A percentile compares a stretch with the other conserved stretches of the same genome.
These are phyloP conservation scores for Cydia pomonella DNA, from an alignment of 1,140 invertebrate genomes.

Conservation along the genomic window DNA sequence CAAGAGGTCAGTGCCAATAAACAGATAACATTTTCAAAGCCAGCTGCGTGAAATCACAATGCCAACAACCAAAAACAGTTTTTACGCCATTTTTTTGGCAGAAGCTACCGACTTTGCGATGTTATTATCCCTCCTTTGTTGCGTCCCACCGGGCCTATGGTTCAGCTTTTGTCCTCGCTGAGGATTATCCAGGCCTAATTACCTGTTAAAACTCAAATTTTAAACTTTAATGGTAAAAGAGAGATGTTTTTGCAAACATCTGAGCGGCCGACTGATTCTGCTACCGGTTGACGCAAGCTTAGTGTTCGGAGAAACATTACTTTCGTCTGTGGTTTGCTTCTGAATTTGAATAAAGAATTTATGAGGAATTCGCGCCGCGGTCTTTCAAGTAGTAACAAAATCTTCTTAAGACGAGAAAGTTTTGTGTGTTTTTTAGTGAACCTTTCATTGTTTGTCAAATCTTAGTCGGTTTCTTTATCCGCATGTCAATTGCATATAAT, in stretches of 20 bases:
- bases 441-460: not conserved
- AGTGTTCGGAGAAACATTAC: constrained; percentile 8
- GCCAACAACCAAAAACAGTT: constrained; percentile 48
- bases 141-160: constrained; percentile 60
- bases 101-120: constrained; percentile 77
- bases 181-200: constrained; percentile 73
- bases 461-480: not conserved
- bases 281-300: constrained; percentile 44
- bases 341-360: constrained; percentile 6
- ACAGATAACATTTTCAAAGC: constrained; percentile 3
- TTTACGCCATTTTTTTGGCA: constrained; percentile 63
- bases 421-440: constrained; percentile 8
- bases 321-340: constrained; percentile 7
- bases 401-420: not conserved
- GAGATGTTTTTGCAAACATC: constrained; percentile 57
- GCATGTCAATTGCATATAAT: not conserved
- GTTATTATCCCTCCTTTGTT: constrained; percentile 73
- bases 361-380: not conserved
- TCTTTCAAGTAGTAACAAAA: not conserved
- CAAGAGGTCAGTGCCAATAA: constrained; percentile 13
- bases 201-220: constrained; percentile 62
- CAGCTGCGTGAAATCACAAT: constrained; percentile 37
- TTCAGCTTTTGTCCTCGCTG: not conserved
- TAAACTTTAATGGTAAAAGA: constrained; percentile 64
- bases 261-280: constrained; percentile 61